Base-by-base conservation (phyloP, 2,888 invertebrate species). In the Meteorus cinctellus region DNA sequence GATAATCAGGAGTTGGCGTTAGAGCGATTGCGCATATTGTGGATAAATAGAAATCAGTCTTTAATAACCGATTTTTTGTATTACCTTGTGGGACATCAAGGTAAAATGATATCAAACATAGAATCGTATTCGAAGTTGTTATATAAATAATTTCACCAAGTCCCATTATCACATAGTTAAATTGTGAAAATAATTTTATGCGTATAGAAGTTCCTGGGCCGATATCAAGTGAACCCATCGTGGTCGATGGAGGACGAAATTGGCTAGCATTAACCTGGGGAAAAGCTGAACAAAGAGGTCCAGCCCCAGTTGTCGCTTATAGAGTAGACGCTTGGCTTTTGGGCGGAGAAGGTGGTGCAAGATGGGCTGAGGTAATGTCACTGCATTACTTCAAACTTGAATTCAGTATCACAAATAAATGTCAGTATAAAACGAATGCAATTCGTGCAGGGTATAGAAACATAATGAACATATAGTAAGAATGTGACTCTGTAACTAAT, bases 201-300 rank as follows among this genome's bases (percentile, higher is more conserved):
- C 77, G 51, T 48, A 59, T 91, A 96, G 96, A 96, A 91, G 95
- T 96, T 79, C 96, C 96, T 74, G 94, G 94, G 74, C 93, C 94
- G 82, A 94, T 96, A 84, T 93, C 94, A 80, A 93, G 94, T 74
- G 94, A 94, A 83, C 96, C 96, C 29, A 91, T 92, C 75, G 93
- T 95, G 31, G 92, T 94, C n/a, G 96, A 96, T 88, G 94, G 94
- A n/a, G 96, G 96, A 63, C 93, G 92, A 85, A 95, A 95, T 87
- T 96, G 96, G 94, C 91, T 96, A 69, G 95, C 96, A 1, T 90
- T 97, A 76, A 92, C 93, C n/a, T 97, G 97, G 97, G 93, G 93
- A 45, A 96, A 95, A 87, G 94, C 96, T 0, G 92, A 93, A 75
- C 91, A 92, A 77, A 91, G 91, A 29, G 94, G 94, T 68, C 92